Evolutionary conservation across 1,140 invertebrate genomes (phyloP), one percentile per base, ranked within the genome.

Genomic region (Zophobas atratus): DNA sequence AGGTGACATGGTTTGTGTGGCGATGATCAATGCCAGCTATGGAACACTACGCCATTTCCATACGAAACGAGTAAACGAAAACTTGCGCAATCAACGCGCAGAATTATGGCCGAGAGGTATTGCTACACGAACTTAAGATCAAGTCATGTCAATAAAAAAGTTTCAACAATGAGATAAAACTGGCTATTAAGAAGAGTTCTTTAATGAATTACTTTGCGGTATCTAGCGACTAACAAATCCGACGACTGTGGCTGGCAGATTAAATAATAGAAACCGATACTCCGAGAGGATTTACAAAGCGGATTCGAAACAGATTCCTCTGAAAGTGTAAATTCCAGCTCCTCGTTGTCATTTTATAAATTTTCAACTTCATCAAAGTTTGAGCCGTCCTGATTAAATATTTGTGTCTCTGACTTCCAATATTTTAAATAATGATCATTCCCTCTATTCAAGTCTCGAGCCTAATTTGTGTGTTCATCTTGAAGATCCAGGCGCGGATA

Each of bases 1-100:
- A 67, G 60, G 60, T 67, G 60, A 67, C 60, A 67, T 32, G 1
- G 35, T 51, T 51, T 51, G 57, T 63, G 32, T 36, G 35, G 6
- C 57, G 8, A 63, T 32, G 38, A 63, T 41, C 57, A 32, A 63
- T 39, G 35, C 4, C 20, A 20, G 20, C 49, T 20, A 51, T 20
- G n/a, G 6, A n/a, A 20, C 49, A 51, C 49, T 20, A 3, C 43
- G 43, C 8, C 43, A 46, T 8, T 46, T 46, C 43, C 43, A 46
- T 8, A 3, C 3, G 43, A 4, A 4, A 4, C 43, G 43, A 8
- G 43, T 46, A 20, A 20, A 20, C 20, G 20, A 20, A 20, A 20
- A 20, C 20, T 20, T 20, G 20, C 20, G 20, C 20, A 20, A 20
- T 20, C 20, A 20, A 20, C 20, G 20, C 20, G 20, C 20, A 20